These are phyloP conservation scores for Spodoptera picta DNA, from an alignment of 2,888 invertebrate species.

Conservation along the genomic window DNA sequence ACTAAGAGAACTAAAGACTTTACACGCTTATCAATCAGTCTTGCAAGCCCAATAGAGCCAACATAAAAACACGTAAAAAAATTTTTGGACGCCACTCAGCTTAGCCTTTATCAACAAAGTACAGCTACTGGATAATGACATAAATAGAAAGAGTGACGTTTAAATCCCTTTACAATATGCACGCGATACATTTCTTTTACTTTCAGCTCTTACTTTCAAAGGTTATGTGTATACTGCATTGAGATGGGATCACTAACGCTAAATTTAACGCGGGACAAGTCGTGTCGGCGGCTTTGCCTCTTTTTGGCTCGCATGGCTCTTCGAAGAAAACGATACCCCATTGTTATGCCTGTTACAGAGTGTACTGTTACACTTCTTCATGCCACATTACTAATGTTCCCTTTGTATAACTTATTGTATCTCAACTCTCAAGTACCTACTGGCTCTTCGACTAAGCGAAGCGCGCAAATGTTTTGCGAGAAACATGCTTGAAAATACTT, in stretches of 20 bases:
- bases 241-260: constrained; percentile 85
- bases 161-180: constrained; percentile 48
- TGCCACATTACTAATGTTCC: constrained; percentile 78
- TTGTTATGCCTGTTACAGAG: constrained; percentile 84
- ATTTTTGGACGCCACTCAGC: background rate
- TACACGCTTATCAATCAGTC: too few relatives aligned
- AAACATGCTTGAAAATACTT: background rate
- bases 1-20: too few relatives aligned
- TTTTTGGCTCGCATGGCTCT: constrained; percentile 54
- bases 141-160: constrained; percentile 9
- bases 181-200: constrained; percentile 54
- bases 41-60: too few relatives aligned
- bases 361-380: constrained; percentile 84
- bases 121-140: constrained; percentile 5
- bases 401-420: constrained; percentile 69
- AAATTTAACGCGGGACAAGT: constrained; percentile 80
- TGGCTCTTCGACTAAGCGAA: constrained; percentile 19
- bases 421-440: constrained; percentile 43
- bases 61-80: background rate
- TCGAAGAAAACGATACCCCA: constrained; percentile 84
- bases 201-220: constrained; percentile 75
- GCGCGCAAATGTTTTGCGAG: background rate
- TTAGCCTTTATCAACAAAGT: background rate
- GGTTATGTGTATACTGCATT: constrained; percentile 58
- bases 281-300: constrained; percentile 70